A percentile compares a stretch with the other conserved stretches of the same genome.
phyloP scores from a whole-genome alignment of 2,113 vertebrate species.

The Puffinus mauretanicus region DNA sequence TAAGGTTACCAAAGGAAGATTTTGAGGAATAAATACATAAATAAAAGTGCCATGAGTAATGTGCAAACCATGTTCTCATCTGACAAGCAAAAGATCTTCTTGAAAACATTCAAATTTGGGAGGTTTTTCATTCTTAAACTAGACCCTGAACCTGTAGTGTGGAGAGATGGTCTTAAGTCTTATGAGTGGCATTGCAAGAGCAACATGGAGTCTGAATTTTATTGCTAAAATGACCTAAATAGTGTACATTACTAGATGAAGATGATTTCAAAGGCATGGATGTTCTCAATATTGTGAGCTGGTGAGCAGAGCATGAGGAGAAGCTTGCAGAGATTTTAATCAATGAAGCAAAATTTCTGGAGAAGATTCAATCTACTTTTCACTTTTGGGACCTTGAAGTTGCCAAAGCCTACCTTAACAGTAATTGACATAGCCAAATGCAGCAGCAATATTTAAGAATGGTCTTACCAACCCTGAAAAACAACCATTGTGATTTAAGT shows the following conservation, averaged over 20 bases:
- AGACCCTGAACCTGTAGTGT: not conserved
- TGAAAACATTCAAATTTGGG: not conserved
- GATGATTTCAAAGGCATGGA: not conserved
- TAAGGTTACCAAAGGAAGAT: not conserved
- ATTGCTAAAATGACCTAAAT: not conserved
- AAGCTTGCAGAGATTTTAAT: constrained; percentile 11
- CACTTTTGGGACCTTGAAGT: not conserved
- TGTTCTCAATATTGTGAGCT: not conserved
- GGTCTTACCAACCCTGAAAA: not conserved
- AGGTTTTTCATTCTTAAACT: not conserved
- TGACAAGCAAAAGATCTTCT: not conserved
- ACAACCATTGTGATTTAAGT: not conserved
- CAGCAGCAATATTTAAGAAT: not conserved
- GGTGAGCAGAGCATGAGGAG: not conserved
- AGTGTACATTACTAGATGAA: not conserved
- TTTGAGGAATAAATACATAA: not conserved
- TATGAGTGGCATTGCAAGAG: not conserved
- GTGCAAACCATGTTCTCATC: not conserved
- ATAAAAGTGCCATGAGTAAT: not conserved
- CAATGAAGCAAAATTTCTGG: constrained; percentile 2
- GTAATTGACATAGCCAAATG: not conserved
- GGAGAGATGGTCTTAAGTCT: not conserved
- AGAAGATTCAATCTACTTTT: not conserved
- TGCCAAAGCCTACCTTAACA: not conserved
- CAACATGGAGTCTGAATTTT: not conserved